Percentiles rank a stretch among this genome's conserved stretches.
Evolutionary conservation across 2,797 vertebrate species (phyloP).

Genomic region (Propithecus deckenii): DNA sequence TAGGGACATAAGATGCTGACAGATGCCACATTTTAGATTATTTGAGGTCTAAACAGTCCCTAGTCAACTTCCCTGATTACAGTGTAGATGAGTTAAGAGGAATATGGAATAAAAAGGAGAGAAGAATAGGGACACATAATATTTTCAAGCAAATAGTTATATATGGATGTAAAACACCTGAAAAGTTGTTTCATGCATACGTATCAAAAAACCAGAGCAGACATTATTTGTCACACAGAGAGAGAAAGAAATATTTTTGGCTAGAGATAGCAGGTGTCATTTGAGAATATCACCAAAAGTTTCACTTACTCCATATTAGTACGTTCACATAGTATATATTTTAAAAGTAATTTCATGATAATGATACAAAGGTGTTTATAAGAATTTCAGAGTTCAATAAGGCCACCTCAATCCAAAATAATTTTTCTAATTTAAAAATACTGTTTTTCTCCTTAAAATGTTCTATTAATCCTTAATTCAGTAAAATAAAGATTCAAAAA

Average conservation of each 20-base stretch:
- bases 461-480: not conserved
- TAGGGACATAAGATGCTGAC: not conserved
- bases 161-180: not conserved
- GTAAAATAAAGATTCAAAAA: conserved; percentile 39
- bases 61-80: not conserved
- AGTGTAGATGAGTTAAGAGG: not conserved
- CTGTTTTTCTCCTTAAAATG: not conserved
- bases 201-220: not conserved
- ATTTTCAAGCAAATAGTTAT: not conserved
- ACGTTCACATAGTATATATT: not conserved
- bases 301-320: not conserved
- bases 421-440: not conserved
- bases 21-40: not conserved
- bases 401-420: not conserved
- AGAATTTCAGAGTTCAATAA: not conserved
- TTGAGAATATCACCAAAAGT: not conserved
- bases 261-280: not conserved
- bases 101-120: not conserved
- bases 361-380: not conserved
- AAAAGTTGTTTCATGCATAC: not conserved
- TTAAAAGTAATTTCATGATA: not conserved
- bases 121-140: not conserved
- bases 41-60: not conserved
- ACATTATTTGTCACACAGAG: not conserved
- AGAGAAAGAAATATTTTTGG: not conserved